Evolutionary conservation across 2,888 invertebrate species (phyloP).

Genomic region (Agrotis puta): DNA sequence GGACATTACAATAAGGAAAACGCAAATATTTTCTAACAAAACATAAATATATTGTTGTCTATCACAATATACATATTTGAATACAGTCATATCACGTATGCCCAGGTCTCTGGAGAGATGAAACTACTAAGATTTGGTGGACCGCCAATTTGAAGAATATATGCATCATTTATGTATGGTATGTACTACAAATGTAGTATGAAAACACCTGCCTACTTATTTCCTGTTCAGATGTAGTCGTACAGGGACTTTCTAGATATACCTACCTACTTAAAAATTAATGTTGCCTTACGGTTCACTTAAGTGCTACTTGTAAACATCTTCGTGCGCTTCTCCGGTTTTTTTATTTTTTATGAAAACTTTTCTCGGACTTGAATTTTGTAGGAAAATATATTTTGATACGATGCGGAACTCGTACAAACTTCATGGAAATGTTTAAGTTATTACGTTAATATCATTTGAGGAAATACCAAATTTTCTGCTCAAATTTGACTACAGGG

Average conservation of each 20-base stretch:
- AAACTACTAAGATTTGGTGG: slow-evolving; percentile 66
- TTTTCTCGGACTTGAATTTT: slow-evolving; percentile 13
- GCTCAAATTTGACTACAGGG: neutral
- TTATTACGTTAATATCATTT: neutral
- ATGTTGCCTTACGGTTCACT: slow-evolving; percentile 51
- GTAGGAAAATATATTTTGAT: neutral
- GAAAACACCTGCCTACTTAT: slow-evolving; percentile 63
- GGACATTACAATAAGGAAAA: slow-evolving; percentile 47
- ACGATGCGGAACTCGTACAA: neutral
- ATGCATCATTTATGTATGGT: slow-evolving; percentile 47
- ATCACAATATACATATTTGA: slow-evolving; percentile 37
- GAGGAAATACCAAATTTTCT: too few species aligned
- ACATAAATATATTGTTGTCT: slow-evolving; percentile 33
- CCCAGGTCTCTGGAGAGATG: slow-evolving; percentile 66
- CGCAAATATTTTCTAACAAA: slow-evolving; percentile 20
- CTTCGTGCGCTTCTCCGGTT: slow-evolving; percentile 22
- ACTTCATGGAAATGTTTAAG: neutral
- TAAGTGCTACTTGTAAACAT: slow-evolving; percentile 52
- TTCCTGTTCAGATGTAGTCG: slow-evolving; percentile 63
- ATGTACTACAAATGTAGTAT: slow-evolving; percentile 42
- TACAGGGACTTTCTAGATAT: slow-evolving; percentile 67
- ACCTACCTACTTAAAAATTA: slow-evolving; percentile 63
- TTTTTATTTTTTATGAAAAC: slow-evolving; percentile 26
- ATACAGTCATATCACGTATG: slow-evolving; percentile 73
- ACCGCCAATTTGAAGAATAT: slow-evolving; percentile 66